Evolutionary conservation across 2,888 invertebrate species (phyloP).

Genomic region (Bellardia pandia): DNA sequence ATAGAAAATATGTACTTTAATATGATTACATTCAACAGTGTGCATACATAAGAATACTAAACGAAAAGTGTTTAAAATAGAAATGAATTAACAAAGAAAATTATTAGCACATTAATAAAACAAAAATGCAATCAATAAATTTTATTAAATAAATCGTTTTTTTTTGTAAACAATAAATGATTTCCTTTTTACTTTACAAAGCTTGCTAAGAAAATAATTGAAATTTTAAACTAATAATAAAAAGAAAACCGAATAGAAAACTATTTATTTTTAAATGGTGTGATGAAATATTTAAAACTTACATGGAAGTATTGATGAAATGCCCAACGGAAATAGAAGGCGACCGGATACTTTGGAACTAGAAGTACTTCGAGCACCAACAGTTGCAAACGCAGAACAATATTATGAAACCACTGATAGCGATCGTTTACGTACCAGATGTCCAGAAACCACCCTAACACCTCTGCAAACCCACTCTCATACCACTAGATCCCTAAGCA

Average conservation of each 20-base stretch:
- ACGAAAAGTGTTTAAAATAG: slow-evolving; percentile 29
- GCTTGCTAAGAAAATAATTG: neutral
- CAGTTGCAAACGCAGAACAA: slow-evolving; percentile 63
- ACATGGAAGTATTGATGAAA: slow-evolving; percentile 76
- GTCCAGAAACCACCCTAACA: slow-evolving; percentile 69
- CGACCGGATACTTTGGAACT: slow-evolving; percentile 84
- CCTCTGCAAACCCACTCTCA: slow-evolving; percentile 15
- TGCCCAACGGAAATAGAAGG: slow-evolving; percentile 78
- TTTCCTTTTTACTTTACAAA: slow-evolving; percentile 6
- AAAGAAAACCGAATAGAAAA: slow-evolving; percentile 8
- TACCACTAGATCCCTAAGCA: neutral
- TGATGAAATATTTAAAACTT: slow-evolving; percentile 60
- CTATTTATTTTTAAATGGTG: slow-evolving; percentile 32
- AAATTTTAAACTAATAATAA: neutral
- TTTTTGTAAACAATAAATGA: neutral
- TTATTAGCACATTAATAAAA: slow-evolving; percentile 2
- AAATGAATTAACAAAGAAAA: slow-evolving; percentile 43
- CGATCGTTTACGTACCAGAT: slow-evolving; percentile 44
- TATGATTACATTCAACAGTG: neutral
- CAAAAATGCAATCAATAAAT: slow-evolving; percentile 39
- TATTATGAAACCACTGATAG: slow-evolving; percentile 41
- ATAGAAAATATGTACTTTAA: slow-evolving; percentile 18
- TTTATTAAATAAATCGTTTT: slow-evolving; percentile 7
- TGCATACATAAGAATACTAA: neutral
- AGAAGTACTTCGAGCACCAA: slow-evolving; percentile 85